These are phyloP conservation scores for Solenodon paradoxus DNA, from an alignment of 2,113 vertebrate genomes.

Conservation along the genomic window DNA sequence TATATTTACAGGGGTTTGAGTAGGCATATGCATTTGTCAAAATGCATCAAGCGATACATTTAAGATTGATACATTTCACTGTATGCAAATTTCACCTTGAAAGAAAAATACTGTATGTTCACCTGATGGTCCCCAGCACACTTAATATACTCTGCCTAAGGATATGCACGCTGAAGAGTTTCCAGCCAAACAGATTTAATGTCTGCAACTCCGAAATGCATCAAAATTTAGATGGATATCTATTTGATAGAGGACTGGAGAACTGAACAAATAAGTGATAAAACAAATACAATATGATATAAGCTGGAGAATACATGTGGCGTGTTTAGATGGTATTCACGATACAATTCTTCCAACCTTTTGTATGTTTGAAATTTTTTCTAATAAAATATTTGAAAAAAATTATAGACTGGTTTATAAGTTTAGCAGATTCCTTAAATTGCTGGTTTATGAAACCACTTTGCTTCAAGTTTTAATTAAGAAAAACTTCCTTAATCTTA, in stretches of 20 bases:
- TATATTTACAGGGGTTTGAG: background rate
- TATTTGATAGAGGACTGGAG: background rate
- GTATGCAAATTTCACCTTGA: background rate
- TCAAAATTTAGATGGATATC: background rate
- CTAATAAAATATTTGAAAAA: background rate
- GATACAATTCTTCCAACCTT: background rate
- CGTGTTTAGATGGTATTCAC: background rate
- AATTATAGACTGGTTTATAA: background rate
- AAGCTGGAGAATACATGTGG: background rate
- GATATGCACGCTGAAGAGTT: background rate
- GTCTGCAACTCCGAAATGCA: background rate
- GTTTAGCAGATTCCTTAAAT: background rate
- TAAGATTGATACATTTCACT: conserved; percentile 11
- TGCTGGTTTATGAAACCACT: background rate
- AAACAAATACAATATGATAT: background rate
- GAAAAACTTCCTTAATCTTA: background rate
- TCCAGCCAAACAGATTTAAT: background rate
- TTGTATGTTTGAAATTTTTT: background rate
- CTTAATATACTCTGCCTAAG: background rate
- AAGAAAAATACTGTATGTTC: background rate
- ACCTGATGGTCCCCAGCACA: too few species aligned
- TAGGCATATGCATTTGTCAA: background rate
- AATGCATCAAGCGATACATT: background rate
- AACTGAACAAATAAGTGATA: background rate
- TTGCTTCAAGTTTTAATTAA: conserved; percentile 33